Conservation (phyloP, 2,113 vertebrate genomes). For the Notiomystis cincta region DNA sequence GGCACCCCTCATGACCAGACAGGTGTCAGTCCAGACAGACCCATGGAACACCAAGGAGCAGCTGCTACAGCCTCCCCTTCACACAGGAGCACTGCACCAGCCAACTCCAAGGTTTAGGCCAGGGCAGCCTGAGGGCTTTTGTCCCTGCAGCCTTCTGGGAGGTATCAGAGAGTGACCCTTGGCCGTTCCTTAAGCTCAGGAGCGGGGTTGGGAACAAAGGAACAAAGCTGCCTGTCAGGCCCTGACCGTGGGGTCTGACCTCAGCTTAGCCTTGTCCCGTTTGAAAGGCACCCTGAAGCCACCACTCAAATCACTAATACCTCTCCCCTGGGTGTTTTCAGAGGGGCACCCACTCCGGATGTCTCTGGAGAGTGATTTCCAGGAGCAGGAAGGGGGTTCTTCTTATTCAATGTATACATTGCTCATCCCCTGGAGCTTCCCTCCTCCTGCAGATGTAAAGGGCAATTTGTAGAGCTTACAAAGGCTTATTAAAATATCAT, state of each 20-base stretch:
- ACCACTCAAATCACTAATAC: background rate
- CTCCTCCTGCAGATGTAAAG: background rate
- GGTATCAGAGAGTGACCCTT: background rate
- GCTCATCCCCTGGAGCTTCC: slow-evolving; percentile 13
- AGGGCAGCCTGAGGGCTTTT: background rate
- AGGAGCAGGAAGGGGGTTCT: background rate
- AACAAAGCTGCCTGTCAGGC: background rate
- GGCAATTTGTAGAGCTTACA: slow-evolving; percentile 25
- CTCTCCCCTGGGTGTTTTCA: background rate
- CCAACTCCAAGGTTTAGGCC: background rate
- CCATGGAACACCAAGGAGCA: accelerated
- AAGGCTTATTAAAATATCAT: slow-evolving; percentile 7
- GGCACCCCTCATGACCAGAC: background rate
- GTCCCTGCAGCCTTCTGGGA: background rate
- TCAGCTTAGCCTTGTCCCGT: background rate
- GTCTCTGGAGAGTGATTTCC: background rate
- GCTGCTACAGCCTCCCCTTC: background rate
- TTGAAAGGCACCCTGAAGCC: background rate
- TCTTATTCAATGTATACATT: background rate
- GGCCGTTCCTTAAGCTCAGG: background rate
- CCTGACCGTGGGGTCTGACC: background rate
- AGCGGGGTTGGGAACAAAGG: background rate
- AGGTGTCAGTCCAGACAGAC: background rate
- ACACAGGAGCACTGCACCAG: background rate
- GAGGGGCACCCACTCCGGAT: background rate